phyloP scores from a whole-genome alignment of 2,113 vertebrate genomes.

The Brachypodius melanocephalos region DNA sequence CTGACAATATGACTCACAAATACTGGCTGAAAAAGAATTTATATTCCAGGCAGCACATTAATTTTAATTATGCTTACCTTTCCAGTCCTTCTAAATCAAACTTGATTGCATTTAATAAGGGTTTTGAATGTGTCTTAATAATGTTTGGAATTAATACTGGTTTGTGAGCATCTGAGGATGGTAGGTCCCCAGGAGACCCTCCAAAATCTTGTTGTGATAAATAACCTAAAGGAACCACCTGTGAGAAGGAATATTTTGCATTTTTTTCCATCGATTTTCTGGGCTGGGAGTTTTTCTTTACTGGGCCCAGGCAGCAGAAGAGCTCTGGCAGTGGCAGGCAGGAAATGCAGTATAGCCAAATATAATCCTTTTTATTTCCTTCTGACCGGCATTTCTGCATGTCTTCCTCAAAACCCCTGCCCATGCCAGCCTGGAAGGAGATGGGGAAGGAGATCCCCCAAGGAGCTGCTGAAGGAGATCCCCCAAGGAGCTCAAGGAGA shows the following conservation, averaged over 20 bases:
- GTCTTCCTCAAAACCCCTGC: neutral
- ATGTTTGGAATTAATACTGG: slow-evolving; percentile 67
- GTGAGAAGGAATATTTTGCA: neutral
- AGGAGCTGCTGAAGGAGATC: neutral
- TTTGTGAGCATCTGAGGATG: slow-evolving; percentile 35
- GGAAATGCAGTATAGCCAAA: neutral
- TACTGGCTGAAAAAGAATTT: slow-evolving; percentile 21
- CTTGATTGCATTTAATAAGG: slow-evolving; percentile 71
- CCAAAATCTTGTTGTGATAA: slow-evolving; percentile 44
- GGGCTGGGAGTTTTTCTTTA: neutral
- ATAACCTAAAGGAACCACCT: slow-evolving; percentile 19
- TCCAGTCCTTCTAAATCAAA: slow-evolving; percentile 63
- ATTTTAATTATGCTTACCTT: slow-evolving; percentile 71
- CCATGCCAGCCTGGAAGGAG: neutral
- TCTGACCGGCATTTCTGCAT: neutral
- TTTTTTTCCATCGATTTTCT: neutral
- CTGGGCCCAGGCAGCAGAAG: neutral
- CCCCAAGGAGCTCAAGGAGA: no score
- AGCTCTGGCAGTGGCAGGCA: neutral
- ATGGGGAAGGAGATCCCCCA: neutral
- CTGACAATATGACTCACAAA: slow-evolving; percentile 51
- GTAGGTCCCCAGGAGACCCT: slow-evolving; percentile 42
- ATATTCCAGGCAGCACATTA: slow-evolving; percentile 42
- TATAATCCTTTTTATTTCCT: neutral
- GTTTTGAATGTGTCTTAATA: slow-evolving; percentile 60